A percentile compares a stretch with the other conserved stretches of the same genome.
Evolutionary conservation across 2,113 vertebrate species (phyloP).

Genomic region (Oncorhynchus kisutch): DNA sequence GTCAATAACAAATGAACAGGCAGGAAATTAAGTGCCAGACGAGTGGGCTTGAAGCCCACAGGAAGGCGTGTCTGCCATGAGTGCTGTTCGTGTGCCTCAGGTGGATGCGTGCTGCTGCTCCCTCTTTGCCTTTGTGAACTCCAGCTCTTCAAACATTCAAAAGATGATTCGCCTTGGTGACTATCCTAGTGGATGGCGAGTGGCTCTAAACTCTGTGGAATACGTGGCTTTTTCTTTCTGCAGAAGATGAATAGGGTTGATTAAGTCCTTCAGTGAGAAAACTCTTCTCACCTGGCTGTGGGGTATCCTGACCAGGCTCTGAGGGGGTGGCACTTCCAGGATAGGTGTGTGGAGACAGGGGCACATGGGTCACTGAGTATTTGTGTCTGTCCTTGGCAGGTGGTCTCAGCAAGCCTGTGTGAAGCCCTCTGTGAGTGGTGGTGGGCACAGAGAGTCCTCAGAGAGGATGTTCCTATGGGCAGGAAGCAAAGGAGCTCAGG

Average conservation of each 20-base stretch:
- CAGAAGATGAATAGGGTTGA: neutral
- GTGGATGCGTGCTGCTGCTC: neutral
- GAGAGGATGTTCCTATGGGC: slow-evolving; percentile 91
- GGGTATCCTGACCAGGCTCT: neutral
- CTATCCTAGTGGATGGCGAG: neutral
- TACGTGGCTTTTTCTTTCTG: neutral
- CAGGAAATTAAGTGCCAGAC: neutral
- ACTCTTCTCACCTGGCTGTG: too few species aligned
- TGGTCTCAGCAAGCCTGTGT: slow-evolving; percentile 67
- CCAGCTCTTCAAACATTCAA: neutral
- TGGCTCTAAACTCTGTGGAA: neutral
- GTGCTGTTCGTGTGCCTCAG: neutral
- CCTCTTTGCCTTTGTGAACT: neutral
- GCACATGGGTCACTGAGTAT: neutral
- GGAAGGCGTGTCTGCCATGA: neutral
- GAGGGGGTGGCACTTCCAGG: neutral
- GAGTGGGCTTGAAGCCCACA: slow-evolving; percentile 2
- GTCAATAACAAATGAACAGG: slow-evolving; percentile 14
- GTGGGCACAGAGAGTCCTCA: slow-evolving; percentile 59
- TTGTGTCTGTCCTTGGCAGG: slow-evolving; percentile 69
- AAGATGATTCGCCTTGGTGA: neutral
- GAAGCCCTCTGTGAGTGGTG: slow-evolving; percentile 62
- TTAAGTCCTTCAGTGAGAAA: neutral
- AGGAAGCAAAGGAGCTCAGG: slow-evolving; percentile 79
- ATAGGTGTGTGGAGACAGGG: neutral